phyloP scores from a whole-genome alignment of 2,888 invertebrate genomes.

The Ypsolopha sequella region DNA sequence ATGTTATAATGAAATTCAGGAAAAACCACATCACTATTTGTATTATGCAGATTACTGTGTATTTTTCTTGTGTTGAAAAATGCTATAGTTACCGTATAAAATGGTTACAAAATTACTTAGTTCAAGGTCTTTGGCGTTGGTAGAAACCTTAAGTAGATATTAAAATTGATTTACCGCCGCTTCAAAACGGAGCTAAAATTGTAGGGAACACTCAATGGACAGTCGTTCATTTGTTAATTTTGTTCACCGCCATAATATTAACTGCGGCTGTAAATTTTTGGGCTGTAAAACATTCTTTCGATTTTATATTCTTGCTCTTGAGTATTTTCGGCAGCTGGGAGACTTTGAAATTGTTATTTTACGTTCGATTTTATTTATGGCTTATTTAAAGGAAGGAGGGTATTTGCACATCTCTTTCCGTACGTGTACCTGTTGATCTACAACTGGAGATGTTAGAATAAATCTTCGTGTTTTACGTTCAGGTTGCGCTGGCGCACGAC shows the following conservation, averaged over 20 bases:
- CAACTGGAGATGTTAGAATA: background rate
- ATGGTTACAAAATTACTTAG: too few species aligned
- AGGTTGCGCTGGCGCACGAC: background rate
- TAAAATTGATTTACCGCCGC: conserved; percentile 57
- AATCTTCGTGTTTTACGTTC: background rate
- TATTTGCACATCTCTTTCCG: background rate
- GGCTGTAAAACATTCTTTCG: conserved; percentile 36
- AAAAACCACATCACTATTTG: too few species aligned
- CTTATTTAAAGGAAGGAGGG: background rate
- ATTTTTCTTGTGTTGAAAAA: too few species aligned
- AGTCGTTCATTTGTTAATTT: conserved; percentile 62
- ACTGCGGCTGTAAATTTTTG: conserved; percentile 48
- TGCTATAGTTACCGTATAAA: too few species aligned
- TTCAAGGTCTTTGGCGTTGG: too few species aligned
- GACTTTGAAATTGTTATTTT: background rate
- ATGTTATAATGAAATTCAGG: too few species aligned
- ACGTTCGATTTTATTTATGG: conserved; percentile 1
- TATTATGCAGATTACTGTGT: too few species aligned
- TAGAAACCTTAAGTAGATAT: conserved; percentile 56
- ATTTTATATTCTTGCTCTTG: conserved; percentile 20
- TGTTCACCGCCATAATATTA: conserved; percentile 48
- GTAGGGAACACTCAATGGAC: conserved; percentile 46
- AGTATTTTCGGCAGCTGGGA: background rate
- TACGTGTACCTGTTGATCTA: background rate
- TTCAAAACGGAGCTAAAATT: conserved; percentile 45